These are phyloP conservation scores for Oreochromis spilurus DNA, from an alignment of 2,113 vertebrate genomes.

Conservation along the genomic window DNA sequence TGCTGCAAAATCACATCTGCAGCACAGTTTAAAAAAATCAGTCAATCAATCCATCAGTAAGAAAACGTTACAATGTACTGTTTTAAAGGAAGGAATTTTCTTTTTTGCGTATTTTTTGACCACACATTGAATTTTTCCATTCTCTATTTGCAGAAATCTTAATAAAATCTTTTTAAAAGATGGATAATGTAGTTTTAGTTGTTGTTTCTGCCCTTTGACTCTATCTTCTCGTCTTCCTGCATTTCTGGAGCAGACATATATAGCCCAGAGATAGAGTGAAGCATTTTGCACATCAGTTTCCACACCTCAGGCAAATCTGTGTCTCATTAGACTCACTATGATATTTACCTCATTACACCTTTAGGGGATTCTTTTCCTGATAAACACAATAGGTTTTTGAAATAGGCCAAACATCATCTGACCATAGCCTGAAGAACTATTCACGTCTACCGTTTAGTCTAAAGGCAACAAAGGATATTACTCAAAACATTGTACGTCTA, in stretches of 20 bases:
- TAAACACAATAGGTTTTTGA: background rate
- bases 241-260: background rate
- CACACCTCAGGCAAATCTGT: background rate
- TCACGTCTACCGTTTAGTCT: rapidly evolving
- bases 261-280: rapidly evolving
- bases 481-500: background rate
- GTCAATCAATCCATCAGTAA: background rate
- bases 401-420: background rate
- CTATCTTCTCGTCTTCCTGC: rapidly evolving
- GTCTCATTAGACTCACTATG: background rate
- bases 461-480: background rate
- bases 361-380: rapidly evolving
- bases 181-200: background rate
- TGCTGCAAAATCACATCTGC: background rate
- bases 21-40: background rate
- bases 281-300: background rate
- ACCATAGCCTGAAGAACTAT: background rate
- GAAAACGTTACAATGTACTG: background rate
- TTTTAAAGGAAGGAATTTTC: background rate
- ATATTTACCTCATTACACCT: background rate
- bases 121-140: background rate
- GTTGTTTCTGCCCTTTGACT: background rate
- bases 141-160: background rate
- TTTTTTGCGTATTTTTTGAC: background rate
- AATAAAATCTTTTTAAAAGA: background rate